Base-by-base conservation (phyloP, 1,140 invertebrate genomes). In the Dolichoris vasculosae region DNA sequence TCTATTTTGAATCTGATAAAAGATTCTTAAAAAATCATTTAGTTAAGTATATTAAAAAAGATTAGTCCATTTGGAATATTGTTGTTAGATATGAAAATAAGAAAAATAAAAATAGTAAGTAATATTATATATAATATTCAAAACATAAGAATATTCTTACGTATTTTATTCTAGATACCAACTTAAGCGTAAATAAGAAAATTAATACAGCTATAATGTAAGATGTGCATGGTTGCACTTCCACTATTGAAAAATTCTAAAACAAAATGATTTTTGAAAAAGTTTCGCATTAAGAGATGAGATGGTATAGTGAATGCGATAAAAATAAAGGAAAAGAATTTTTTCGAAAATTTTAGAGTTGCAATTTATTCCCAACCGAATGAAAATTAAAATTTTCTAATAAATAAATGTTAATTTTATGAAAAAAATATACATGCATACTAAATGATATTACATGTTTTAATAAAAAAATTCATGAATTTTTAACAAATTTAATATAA, bases 251-350 rank as follows among this genome's bases (percentile, higher is more conserved):
- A 78, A 78, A 63, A 59, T 59, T 78, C 32, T 55, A 20, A 76
- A 76, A 76, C n/a, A n/a, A 46, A 76, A 51, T 48, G 46, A 51
- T 76, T 76, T 48, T 76, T 51, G 46, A 51, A 51, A 76, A 76
- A 48, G 46, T 51, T 48, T 51, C 75, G 26, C 40, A 48, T 51
- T 51, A 51, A 76, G 46, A 76, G 75, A 76, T 51, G 75, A 76
- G 75, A 15, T 76, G 30, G 20, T 13, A 15, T 51, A 73, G n/a
- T n/a, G 75, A 76, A 51, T 32, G 17, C n/a, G 30, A 51, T 76
- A 46, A 76, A 76, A 30, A 51, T 48, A 17, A 3, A 15, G 9
- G 30, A 20, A 51, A 46, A n/a, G 15, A 48, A 48, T 20, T 11
- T 75, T 43, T 75, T 38, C n/a, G 43, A 75, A 75, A n/a, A 75